phyloP scores from a whole-genome alignment of 2,113 vertebrate species.

The Corythaeola cristata region DNA sequence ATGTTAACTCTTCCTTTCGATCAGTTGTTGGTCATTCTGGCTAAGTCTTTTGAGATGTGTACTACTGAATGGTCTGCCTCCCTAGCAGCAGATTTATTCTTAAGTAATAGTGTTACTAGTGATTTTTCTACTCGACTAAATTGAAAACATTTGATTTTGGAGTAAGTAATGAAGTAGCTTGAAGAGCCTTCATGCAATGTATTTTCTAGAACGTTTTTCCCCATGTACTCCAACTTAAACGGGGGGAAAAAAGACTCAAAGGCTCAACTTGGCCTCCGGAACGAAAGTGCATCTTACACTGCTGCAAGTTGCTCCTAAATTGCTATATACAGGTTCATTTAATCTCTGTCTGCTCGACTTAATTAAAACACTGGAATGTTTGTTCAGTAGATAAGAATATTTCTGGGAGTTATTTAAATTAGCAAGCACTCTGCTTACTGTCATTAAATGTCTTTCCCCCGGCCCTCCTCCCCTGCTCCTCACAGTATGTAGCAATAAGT shows the following conservation, averaged over 20 bases:
- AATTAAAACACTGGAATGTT: conserved; percentile 62
- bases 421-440: conserved; percentile 32
- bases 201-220: neutral
- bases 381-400: conserved; percentile 45
- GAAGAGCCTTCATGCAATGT: neutral
- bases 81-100: neutral
- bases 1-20: neutral
- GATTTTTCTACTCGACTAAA: neutral
- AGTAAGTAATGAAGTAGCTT: neutral
- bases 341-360: conserved; percentile 33
- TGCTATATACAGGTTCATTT: neutral
- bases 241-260: neutral
- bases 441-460: neutral
- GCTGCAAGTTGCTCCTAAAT: neutral
- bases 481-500: neutral
- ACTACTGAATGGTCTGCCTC: neutral
- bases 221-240: neutral
- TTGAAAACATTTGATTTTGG: neutral
- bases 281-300: neutral
- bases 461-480: neutral
- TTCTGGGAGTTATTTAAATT: conserved; percentile 45
- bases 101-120: neutral
- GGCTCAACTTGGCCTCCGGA: neutral
- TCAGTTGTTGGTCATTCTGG: neutral
- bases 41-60: neutral